These are phyloP conservation scores for Belgica antarctica DNA, from an alignment of 2,888 invertebrate genomes.

Conservation along the genomic window DNA sequence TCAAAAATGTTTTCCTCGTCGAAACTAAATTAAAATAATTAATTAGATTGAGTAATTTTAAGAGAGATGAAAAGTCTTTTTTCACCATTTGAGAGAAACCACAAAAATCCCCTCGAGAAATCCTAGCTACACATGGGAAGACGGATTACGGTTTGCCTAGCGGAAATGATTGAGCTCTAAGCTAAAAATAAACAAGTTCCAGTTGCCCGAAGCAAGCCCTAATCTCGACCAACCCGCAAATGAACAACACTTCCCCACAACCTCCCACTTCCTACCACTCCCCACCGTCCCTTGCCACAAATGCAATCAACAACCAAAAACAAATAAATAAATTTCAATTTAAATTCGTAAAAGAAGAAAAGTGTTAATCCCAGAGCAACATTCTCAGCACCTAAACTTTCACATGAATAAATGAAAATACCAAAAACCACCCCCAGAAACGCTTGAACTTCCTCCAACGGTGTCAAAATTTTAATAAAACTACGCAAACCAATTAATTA, in stretches of 20 bases:
- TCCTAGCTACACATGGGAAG: neutral
- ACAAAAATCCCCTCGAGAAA: neutral
- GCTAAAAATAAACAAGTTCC: too few species aligned
- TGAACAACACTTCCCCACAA: neutral
- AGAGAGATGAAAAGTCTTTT: constrained; percentile 21
- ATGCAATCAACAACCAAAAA: constrained; percentile 10
- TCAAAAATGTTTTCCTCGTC: constrained; percentile 4
- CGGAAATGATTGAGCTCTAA: too few species aligned
- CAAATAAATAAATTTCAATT: constrained; percentile 15
- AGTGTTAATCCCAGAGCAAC: too few species aligned
- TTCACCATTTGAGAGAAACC: constrained; percentile 14
- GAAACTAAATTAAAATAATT: constrained; percentile 40
- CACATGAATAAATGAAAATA: neutral
- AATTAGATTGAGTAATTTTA: constrained; percentile 41
- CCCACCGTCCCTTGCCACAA: neutral
- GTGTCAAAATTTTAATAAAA: constrained; percentile 2
- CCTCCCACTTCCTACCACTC: neutral
- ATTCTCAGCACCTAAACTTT: too few species aligned
- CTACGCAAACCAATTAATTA: constrained; percentile 41
- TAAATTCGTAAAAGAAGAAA: neutral
- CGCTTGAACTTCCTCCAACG: constrained; percentile 5
- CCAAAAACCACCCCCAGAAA: constrained; percentile 1
- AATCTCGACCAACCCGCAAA: too few species aligned
- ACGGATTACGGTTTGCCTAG: too few species aligned
- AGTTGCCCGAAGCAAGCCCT: too few species aligned